Evolutionary conservation across 2,797 vertebrate genomes (phyloP).

Genomic region (Orientallactaga sibirica): DNA sequence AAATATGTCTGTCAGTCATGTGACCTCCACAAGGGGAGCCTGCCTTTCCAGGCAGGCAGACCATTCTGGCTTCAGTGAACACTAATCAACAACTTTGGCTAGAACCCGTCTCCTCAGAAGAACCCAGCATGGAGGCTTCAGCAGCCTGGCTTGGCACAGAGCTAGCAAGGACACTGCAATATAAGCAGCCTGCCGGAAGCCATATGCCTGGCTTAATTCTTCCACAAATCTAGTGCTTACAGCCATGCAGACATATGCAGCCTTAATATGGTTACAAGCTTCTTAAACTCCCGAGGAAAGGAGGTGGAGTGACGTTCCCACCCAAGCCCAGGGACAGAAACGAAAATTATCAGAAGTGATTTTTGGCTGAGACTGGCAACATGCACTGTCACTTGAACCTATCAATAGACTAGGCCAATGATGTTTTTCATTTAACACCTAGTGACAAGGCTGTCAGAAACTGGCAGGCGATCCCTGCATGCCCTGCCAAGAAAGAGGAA

Average conservation of each 20-base stretch:
- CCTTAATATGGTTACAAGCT: constrained; percentile 59
- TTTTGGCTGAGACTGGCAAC: constrained; percentile 81
- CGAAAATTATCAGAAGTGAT: constrained; percentile 77
- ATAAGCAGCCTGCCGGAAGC: constrained; percentile 61
- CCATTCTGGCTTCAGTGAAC: background rate
- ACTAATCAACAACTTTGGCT: constrained; percentile 61
- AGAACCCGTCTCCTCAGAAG: constrained; percentile 13
- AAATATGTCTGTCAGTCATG: background rate
- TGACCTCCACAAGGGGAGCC: background rate
- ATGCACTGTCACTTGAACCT: constrained; percentile 80
- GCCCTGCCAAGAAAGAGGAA: constrained; percentile 80
- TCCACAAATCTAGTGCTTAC: constrained; percentile 59
- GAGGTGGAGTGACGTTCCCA: background rate
- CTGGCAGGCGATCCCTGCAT: constrained; percentile 78
- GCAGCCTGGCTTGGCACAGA: constrained; percentile 59
- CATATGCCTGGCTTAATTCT: constrained; percentile 69
- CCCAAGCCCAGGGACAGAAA: constrained; percentile 29
- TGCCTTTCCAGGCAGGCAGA: constrained; percentile 9
- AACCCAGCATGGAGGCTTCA: constrained; percentile 8
- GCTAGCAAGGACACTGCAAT: background rate
- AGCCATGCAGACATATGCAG: constrained; percentile 52
- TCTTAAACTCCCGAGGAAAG: constrained; percentile 54
- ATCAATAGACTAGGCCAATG: constrained; percentile 79
- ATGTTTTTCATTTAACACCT: constrained; percentile 84
- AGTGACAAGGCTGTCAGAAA: constrained; percentile 80